Evolutionary conservation across 2,888 invertebrate species (phyloP), one percentile per base, ranked within the genome.

Genomic region (Meteorus cinctellus): DNA sequence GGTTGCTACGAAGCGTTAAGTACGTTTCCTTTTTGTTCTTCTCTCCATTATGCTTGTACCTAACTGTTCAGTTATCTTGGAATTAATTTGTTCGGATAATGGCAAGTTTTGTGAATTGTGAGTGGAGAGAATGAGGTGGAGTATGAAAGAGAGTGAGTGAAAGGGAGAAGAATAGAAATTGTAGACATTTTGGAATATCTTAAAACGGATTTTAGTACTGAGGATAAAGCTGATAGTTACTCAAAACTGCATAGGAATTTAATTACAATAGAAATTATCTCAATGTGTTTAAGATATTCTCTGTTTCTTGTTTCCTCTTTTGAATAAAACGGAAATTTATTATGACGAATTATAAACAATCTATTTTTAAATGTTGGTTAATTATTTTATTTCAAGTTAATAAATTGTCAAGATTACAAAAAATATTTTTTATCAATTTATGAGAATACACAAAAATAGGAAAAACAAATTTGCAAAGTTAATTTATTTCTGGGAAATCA

Each of bases 51-150:
- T 55, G 55, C 55, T 55, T 55, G 85, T 86, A 86, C 85, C 85
- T 84, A 87, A 85, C 86, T 84, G 84, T 86, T 85, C 84, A 84
- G 85, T 84, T 85, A 86, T 88, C 86, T 87, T 87, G 83, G 84
- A 88, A 87, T 88, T 87, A 88, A 88, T 88, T 88, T 87, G 88
- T 87, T 83, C 80, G 82, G 84, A 86, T 87, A 88, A 87, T 86
- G 85, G 86, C n/a, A 55, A 87, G 86, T 86, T 86, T 83, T 82
- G 83, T 51, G 76, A 70, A 63, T 45, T 69, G 62, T 65, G 55
- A 29, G 16, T 71, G 48, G 34, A 59, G 59, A 19, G 63, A 59
- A 36, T 31, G 65, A 31, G 63, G 71, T 62, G 48, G 60, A 45
- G 73, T 48, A 55, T 62, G 67, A 14, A 16, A n/a, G 2, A 34